These are phyloP conservation scores for Hemichromis elongatus DNA, from an alignment of 2,113 vertebrate genomes.

Conservation along the genomic window DNA sequence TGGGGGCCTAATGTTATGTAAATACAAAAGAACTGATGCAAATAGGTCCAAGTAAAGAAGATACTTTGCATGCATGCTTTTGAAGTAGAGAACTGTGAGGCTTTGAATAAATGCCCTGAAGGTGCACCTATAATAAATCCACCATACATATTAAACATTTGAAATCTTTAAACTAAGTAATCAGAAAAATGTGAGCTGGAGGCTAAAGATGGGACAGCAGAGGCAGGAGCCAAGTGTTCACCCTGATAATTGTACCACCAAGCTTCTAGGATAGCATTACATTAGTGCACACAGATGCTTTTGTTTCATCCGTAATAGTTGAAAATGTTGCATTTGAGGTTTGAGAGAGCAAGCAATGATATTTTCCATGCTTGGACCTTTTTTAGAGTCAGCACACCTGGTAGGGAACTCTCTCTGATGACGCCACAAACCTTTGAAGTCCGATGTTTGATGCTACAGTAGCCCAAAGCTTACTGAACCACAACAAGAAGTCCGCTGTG, in stretches of 20 bases:
- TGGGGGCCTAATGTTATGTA: not conserved
- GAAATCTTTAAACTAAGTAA: not conserved
- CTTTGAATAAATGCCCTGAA: slow-evolving; percentile 3
- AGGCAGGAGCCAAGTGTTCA: not conserved
- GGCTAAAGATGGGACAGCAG: slow-evolving; percentile 4
- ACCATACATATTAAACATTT: slow-evolving; percentile 8
- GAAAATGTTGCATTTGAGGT: not conserved
- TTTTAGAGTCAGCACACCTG: not conserved
- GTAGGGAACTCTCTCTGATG: slow-evolving; percentile 40
- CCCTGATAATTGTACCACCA: not conserved
- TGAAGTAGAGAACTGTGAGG: not conserved
- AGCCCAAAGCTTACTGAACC: not conserved
- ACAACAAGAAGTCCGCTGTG: not conserved
- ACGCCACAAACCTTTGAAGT: slow-evolving; percentile 40
- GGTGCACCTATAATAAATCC: not conserved
- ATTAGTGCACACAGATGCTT: not conserved
- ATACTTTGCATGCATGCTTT: not conserved
- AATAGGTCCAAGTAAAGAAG: not conserved
- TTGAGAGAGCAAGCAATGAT: not conserved
- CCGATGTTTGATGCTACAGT: slow-evolving; percentile 15
- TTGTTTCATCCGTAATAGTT: not conserved
- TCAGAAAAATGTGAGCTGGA: not conserved
- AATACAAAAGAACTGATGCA: not conserved
- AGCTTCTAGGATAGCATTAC: not conserved
- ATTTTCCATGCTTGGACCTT: not conserved